phyloP scores from a whole-genome alignment of 2,797 vertebrate species.

The Sebastes oblongus region DNA sequence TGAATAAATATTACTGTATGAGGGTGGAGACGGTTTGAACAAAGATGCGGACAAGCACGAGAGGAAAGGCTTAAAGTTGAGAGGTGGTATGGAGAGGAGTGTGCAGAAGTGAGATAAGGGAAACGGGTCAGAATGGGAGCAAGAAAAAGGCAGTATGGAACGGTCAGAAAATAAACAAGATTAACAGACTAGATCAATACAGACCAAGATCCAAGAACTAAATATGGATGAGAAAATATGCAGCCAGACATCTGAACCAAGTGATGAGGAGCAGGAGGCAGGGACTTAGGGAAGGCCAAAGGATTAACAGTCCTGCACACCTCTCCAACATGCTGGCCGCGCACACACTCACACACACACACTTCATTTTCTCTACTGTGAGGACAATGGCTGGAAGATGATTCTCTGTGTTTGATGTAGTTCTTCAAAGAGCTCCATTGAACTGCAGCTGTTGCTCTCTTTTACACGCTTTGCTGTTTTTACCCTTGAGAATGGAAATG shows the following conservation, averaged over 20 bases:
- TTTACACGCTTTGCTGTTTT: slow-evolving; percentile 70
- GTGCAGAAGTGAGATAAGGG: slow-evolving; percentile 57
- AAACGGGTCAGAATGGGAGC: slow-evolving; percentile 25
- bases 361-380: slow-evolving; percentile 51
- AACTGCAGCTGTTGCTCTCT: slow-evolving; percentile 75
- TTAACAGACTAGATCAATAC: slow-evolving; percentile 41
- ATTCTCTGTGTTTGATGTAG: slow-evolving; percentile 79
- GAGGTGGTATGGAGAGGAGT: slow-evolving; percentile 18
- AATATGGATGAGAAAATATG: slow-evolving; percentile 50
- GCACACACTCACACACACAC: slow-evolving; percentile 2
- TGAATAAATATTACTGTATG: neutral
- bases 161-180: slow-evolving; percentile 47
- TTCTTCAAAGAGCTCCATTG: slow-evolving; percentile 79
- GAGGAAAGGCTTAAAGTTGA: neutral
- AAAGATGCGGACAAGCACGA: neutral
- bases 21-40: neutral
- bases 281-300: slow-evolving; percentile 51
- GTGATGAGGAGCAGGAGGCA: slow-evolving; percentile 53
- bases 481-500: slow-evolving; percentile 72
- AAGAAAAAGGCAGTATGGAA: slow-evolving; percentile 4
- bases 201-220: slow-evolving; percentile 37
- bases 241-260: slow-evolving; percentile 40
- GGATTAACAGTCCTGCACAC: slow-evolving; percentile 65
- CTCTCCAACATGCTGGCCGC: slow-evolving; percentile 43
- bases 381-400: slow-evolving; percentile 61